Base-by-base conservation (phyloP, 1,140 invertebrate genomes). In the Eciton burchellii region DNA sequence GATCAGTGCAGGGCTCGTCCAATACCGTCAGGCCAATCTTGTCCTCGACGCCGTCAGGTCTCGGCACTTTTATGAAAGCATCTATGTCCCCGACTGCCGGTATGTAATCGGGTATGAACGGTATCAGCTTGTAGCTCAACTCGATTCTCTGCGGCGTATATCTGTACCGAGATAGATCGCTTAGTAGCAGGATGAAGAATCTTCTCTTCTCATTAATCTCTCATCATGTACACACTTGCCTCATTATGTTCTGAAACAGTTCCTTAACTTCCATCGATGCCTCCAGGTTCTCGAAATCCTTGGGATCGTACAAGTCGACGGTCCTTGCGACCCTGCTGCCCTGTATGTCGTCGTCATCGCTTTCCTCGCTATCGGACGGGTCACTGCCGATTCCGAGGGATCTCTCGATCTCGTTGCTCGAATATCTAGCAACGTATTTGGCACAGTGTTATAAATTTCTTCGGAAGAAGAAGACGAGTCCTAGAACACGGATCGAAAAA, bases 41-140 rank as follows among this genome's bases (percentile, higher is more conserved):
- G 52, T 97, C 96, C 8, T 95, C 94, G 59, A 96, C 92, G 6
- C 94, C 95, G 87, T 98, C 97, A 0, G 98, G 98, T 24, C 97
- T 95, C 21, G 96, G 94, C 2, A 99, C 96, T 94, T 99, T 99
- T 35, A 99, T 96, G 93, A 99, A 99, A 6, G 98, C 98, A 94
- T 99, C 99, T 89, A 99, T 98, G 92, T 99, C 99, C 0, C 99
- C 99, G 41, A 99, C 98, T 9, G 98, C 98, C 24, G 99, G 99
- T 88, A 99, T 98, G 93, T 97, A 99, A 90, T 99, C 98, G 0
- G 99, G 98, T 71, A 99, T 96, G 91, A 99, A 99, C 0, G 99
- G 98, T 88, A 97, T 96, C 84, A 99, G 94, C 90, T 98, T 98
- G 90, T 97, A 97, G 24, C 98, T 98, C 16, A 99, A 94, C 84